A percentile compares a stretch with the other conserved stretches of the same genome.
These are phyloP conservation scores for Galerucella calmariensis DNA, from an alignment of 2,888 invertebrate species.

Conservation along the genomic window DNA sequence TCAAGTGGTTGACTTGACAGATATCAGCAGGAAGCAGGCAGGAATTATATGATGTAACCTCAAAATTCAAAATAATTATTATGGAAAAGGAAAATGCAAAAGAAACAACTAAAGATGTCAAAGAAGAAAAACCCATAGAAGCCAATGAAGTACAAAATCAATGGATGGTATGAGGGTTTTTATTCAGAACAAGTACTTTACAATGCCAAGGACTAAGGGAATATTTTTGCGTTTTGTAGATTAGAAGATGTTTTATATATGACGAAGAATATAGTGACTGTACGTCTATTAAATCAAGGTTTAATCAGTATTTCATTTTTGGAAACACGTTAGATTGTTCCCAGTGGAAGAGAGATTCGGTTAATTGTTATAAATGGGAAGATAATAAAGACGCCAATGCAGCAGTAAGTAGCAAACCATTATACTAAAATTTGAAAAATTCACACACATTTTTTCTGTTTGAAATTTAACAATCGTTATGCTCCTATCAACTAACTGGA, in stretches of 20 bases:
- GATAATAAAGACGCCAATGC: constrained; percentile 72
- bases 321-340: constrained; percentile 80
- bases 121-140: constrained; percentile 19
- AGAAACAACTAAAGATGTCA: constrained; percentile 15
- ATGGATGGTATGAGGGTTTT: constrained; percentile 55
- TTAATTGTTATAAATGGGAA: constrained; percentile 79
- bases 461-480: too few relatives aligned
- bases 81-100: constrained; percentile 7
- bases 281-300: constrained; percentile 77
- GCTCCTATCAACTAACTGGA: too few relatives aligned
- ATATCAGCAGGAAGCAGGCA: neutral
- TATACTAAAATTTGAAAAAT: neutral
- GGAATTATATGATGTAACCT: constrained; percentile 9
- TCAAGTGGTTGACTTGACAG: neutral
- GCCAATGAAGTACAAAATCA: constrained; percentile 46
- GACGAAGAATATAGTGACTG: constrained; percentile 86
- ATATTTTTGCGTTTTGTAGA: constrained; percentile 67
- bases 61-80: neutral
- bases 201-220: neutral
- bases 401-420: constrained; percentile 68
- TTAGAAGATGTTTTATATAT: constrained; percentile 82
- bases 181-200: constrained; percentile 5
- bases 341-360: constrained; percentile 82
- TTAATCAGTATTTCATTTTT: constrained; percentile 87
- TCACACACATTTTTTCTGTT: neutral